A percentile compares a stretch with the other conserved stretches of the same genome.
These are phyloP conservation scores for Protobothrops mucrosquamatus DNA, from an alignment of 2,113 vertebrate genomes.

Conservation along the genomic window DNA sequence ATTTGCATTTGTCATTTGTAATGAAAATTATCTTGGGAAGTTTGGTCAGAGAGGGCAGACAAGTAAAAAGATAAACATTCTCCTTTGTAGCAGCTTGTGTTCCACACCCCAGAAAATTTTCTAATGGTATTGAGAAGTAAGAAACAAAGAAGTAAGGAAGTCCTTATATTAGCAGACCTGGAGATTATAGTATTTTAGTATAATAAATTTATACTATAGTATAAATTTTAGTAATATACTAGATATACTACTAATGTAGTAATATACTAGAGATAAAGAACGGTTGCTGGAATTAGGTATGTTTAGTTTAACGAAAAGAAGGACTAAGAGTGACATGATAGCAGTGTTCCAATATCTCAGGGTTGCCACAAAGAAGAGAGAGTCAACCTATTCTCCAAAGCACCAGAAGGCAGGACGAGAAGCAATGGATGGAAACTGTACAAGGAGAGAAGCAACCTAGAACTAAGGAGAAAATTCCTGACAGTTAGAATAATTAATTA, in stretches of 20 bases:
- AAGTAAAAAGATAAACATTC: slow-evolving; percentile 3
- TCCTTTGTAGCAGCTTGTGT: not conserved
- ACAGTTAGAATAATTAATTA: no score
- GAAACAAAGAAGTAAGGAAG: not conserved
- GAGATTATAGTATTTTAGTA: not conserved
- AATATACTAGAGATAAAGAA: no score
- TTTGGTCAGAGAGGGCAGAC: not conserved
- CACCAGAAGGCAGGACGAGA: no score
- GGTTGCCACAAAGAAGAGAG: no score
- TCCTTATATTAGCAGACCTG: not conserved
- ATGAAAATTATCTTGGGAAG: not conserved
- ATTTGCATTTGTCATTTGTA: slow-evolving; percentile 17
- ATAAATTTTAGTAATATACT: not conserved
- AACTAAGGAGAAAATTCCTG: no score
- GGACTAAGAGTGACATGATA: no score
- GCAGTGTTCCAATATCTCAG: no score
- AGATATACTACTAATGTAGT: not conserved
- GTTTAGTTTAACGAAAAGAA: no score
- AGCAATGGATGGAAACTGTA: no score
- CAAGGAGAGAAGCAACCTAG: no score
- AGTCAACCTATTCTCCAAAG: no score
- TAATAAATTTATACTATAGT: not conserved
- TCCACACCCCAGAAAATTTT: not conserved
- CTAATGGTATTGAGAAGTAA: not conserved
- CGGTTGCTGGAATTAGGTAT: no score